Base-by-base conservation (phyloP, 2,888 invertebrate genomes). In the Caenorhabditis plicata region DNA sequence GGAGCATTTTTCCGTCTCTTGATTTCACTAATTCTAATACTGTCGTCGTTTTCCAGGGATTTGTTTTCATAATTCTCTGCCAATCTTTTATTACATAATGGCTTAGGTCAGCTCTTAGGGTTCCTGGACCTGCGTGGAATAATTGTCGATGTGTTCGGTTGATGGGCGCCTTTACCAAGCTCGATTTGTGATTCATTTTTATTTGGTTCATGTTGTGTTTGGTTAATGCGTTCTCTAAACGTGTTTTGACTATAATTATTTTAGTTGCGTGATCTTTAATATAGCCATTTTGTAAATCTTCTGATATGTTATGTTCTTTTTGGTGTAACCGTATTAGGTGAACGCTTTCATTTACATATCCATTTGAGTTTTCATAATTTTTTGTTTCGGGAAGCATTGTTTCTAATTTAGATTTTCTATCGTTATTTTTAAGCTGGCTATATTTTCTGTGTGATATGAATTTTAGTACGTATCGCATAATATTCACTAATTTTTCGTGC, bases 101-200 rank as follows among this genome's bases (percentile, higher is more conserved):
- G 2, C 29, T n/a, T 2, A 52, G 20, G 20, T 20, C 0, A 17
- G 33, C 46, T 15, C 45, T 3, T 13, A 41, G 45, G 1, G 52
- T 46, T 7, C 9, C 13, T 7, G 39, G 38, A 25, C 52, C 52
- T 9, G 41, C 33, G 25, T 52, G 52, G 9, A 15, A 7, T 11
- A 15, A n/a, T 4, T 40, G 4, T n/a, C 35, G n/a, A 15, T 52
- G 52, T 4, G 32, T 2, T 7, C 26, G 11, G 2, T n/a, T 1
- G 4, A 52, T 32, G 17, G 45, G 15, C 20, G 19, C 15, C 25
- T n/a, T 13, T 36, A 1, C 23, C 7, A 26, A 3, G 5, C 2
- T 11, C 22, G 36, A 25, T 5, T 32, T 46, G 1, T 25, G 32
- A n/a, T 43, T 43, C 2, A 43, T 31, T 15, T 31, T 20, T 11